Evolutionary conservation across 2,888 invertebrate genomes (phyloP), one percentile per base, ranked within the genome.

Genomic region (Catocala nupta): DNA sequence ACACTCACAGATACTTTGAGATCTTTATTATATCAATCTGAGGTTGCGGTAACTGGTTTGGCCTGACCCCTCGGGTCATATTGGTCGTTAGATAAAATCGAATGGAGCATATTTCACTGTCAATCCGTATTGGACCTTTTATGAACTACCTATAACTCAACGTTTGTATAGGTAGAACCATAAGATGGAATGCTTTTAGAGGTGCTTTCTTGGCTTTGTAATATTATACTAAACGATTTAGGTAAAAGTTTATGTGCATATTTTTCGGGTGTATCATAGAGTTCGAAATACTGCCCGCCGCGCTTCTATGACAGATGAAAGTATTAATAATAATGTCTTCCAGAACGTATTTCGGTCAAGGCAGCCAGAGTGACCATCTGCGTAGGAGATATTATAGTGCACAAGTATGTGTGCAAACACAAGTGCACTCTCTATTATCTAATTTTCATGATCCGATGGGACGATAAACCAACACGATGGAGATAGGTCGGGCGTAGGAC

Each of bases 51-150:
- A 64, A 47, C 49, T 59, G 58, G 47, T 58, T 42, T 45, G 55
- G 25, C 13, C 48, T 58, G 65, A 68, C 75, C 75, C 55, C 44
- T 53, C n/a, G 43, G 65, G 55, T 55, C 56, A 53, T 63, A 71
- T 71, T 65, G 71, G 56, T 57, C 56, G 61, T 71, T 62, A 63
- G 57, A 68, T 68, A 62, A 65, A 73, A 71, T 68, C 59, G 50
- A 65, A 68, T 71, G 52, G 65, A 48, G 47, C 56, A 75, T 73
- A 75, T 62, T 75, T 68, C 63, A 61, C 51, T 55, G 68, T 75
- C 71, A 65, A 68, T 71, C 63, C 52, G 49, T 49, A 70, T 64
- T 58, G n/a, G 47, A 60, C 12, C 52, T 64, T 67, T 71, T 65
- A 63, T 50, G 60, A 67, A 59, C 44, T 48, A 5, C 56, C 25